Percentiles rank a stretch among this genome's conserved stretches.
phyloP scores from a whole-genome alignment of 2,113 vertebrate species.

The Antechinus flavipes region DNA sequence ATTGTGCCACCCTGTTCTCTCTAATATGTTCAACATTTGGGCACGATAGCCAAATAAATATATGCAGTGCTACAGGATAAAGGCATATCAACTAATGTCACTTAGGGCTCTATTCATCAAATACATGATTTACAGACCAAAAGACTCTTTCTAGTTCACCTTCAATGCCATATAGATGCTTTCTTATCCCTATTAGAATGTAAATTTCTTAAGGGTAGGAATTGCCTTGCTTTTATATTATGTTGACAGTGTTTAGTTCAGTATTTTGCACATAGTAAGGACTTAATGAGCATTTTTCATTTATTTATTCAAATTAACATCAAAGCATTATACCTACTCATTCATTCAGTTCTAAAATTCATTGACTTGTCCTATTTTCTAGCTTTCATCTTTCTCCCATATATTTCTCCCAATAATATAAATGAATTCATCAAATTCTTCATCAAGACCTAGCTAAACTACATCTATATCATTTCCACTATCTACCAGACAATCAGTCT shows the following conservation, averaged over 20 bases:
- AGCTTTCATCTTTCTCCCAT: background rate
- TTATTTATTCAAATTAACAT: background rate
- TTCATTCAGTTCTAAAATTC: background rate
- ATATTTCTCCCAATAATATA: background rate
- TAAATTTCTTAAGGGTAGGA: background rate
- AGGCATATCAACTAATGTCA: background rate
- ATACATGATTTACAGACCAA: background rate
- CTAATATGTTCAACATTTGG: background rate
- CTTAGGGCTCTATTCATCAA: background rate
- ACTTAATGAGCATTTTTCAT: background rate
- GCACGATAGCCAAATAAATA: background rate
- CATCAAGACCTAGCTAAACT: background rate
- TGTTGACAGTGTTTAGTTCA: background rate
- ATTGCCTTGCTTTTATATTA: background rate
- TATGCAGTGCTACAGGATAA: background rate
- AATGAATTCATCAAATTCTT: background rate
- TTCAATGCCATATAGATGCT: background rate
- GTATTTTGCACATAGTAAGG: background rate
- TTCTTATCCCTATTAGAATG: background rate
- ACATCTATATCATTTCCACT: background rate
- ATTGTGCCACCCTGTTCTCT: background rate
- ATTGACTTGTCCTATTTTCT: background rate
- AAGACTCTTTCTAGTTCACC: background rate
- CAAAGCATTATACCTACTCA: background rate
- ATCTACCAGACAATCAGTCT: background rate